Base-by-base conservation (phyloP, 2,113 vertebrate genomes). In the Nycticebus coucang region DNA sequence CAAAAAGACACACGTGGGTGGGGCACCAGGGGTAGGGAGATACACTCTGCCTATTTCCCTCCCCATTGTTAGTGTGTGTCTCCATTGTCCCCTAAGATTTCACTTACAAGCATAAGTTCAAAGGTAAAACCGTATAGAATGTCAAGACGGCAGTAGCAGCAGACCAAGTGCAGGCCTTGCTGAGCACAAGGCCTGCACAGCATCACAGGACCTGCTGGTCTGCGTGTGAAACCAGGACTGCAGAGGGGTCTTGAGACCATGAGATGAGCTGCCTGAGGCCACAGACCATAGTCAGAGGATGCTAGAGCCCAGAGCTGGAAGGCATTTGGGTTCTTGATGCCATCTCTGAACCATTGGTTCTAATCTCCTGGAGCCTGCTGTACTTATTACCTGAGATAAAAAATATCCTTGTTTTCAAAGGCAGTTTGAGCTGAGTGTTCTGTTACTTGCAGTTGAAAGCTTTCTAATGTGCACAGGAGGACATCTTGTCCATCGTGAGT, bases 11-110 rank as follows among this genome's bases (percentile, higher is more conserved):
- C 11, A 13, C 5, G 2, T 3, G 50, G 26, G 71, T n/a, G 28
- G n/a, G 45, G 55, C 50, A 30, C 33, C 55, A 37, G 10, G 37
- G n/a, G 33, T 14, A 11, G 2, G 64, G 50, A 8, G n/a, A 17
- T 0, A 0, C 4, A 1, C 7, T 3, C 4, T 30, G 12, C 4
- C 1, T 30, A 1, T 3, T 3, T 30, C 18, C 79, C 28, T 30
- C 18, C 79, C 28, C 66, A 77, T 66, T 80, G 71, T 11, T 71
- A 45, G 7, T 4, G 0, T 0, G 17, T 14, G 0, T 18, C 24
- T 45, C 53, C 26, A 5, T 13, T 41, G 30, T 30, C 45, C 50
- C 9, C 8, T 17, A 71, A 26, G 64, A 59, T 28, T 66, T 92
- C 3, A 37, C 59, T 50, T 60, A 82, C 33, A 74, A 81, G 77